Evolutionary conservation across 1,140 invertebrate genomes (phyloP).

Genomic region (Drosophila pseudoobscura): DNA sequence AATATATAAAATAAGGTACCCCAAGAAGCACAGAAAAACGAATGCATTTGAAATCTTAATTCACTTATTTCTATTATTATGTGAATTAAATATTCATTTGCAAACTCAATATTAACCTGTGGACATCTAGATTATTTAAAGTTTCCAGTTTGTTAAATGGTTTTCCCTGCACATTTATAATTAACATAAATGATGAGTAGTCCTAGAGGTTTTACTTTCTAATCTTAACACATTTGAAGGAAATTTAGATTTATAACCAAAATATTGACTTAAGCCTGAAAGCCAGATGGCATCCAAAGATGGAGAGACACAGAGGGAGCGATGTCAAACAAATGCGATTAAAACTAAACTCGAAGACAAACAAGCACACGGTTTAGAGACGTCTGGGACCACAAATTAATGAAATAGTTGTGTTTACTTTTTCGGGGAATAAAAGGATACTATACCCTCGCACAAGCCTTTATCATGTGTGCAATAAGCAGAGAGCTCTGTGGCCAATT

Average conservation of each 20-base stretch:
- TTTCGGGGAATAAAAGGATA: too few relatives aligned
- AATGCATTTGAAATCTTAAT: too few relatives aligned
- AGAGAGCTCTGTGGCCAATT: constrained; percentile 34
- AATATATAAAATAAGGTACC: too few relatives aligned
- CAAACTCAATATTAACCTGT: neutral
- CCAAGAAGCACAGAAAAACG: too few relatives aligned
- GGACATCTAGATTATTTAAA: neutral
- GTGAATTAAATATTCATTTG: neutral
- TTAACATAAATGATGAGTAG: neutral
- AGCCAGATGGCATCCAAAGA: constrained; percentile 1
- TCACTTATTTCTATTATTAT: too few relatives aligned
- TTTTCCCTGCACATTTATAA: constrained; percentile 1
- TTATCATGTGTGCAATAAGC: constrained; percentile 1
- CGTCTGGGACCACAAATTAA: constrained; percentile 50
- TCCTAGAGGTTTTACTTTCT: neutral
- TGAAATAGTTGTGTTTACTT: constrained; percentile 55
- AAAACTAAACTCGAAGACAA: constrained; percentile 58
- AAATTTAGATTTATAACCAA: constrained; percentile 34
- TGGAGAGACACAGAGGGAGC: constrained; percentile 3
- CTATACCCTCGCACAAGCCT: too few relatives aligned
- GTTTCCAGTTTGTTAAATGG: too few relatives aligned
- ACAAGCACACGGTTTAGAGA: constrained; percentile 63
- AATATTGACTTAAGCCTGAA: constrained; percentile 31
- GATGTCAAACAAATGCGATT: constrained; percentile 59
- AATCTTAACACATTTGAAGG: constrained; percentile 14